Evolutionary conservation across 2,113 vertebrate species (phyloP), one percentile per base, ranked within the genome.

Genomic region (Pongo pygmaeus): DNA sequence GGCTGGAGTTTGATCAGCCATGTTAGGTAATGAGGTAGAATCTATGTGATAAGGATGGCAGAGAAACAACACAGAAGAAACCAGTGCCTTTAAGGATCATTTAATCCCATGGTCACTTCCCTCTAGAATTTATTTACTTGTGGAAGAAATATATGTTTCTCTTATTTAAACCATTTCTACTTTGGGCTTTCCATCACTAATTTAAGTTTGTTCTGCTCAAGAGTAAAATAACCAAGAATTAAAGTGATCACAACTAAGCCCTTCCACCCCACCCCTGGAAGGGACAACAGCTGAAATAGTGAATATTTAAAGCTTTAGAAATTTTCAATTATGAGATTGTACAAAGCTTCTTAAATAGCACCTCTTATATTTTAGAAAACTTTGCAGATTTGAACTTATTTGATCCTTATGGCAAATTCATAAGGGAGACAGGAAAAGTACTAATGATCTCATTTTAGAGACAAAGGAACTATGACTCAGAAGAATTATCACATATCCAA

Each of bases 391-490:
- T 95, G 80, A 96, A 61, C 70, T 96, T 70, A 92, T 50, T 90
- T 84, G 48, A 84, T 90, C 55, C 61, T 86, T 92, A 89, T 85
- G 43, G 30, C 40, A 93, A 75, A 91, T 8, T 75, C 74, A n/a
- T 48, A 70, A 79, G 55, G 22, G 30, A 74, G 46, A 87, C 4
- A 95, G 83, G 30, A 89, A 70, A 92, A 90, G 38, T 79, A 94
- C 75, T 92, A 90, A 80, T 94, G 80, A 87, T 64, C 23, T 97
- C 64, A 96, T 85, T 89, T 97, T 83, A 86, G 84, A 77, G 40
- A 77, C 84, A 94, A 95, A 69, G 10, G 20, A 80, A 87, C 55
- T 79, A 40, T 96, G 92, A 87, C 48, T 98, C 61, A 86, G 88
- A 91, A 90, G 55, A 84, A 83, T 79, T 79, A 55, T 91, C 69